Evolutionary conservation across 2,797 vertebrate genomes (phyloP).

Genomic region (Syndactyla subalaris): DNA sequence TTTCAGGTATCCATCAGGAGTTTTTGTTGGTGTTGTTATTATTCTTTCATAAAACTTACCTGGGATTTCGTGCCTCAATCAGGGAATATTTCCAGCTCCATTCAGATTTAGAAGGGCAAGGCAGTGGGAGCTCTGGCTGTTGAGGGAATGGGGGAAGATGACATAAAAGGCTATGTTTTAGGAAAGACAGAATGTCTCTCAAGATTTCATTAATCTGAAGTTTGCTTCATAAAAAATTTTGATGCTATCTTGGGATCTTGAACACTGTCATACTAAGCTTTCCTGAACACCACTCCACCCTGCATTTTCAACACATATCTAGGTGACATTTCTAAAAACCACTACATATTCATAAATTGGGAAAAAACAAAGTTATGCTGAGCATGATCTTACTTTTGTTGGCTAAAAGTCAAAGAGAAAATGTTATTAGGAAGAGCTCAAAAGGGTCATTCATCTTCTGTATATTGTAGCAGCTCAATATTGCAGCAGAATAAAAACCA

Average conservation of each 20-base stretch:
- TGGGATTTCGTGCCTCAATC: background rate
- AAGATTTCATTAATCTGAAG: background rate
- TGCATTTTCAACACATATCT: background rate
- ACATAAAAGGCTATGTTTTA: background rate
- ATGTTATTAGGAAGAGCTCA: conserved; percentile 11
- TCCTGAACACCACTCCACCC: background rate
- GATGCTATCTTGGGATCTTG: background rate
- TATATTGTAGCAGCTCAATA: background rate
- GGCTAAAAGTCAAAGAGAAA: background rate
- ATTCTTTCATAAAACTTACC: background rate
- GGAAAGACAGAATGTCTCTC: background rate
- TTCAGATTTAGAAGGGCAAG: background rate
- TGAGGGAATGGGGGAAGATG: background rate
- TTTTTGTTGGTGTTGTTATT: background rate
- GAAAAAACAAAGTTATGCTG: background rate
- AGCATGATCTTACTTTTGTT: background rate
- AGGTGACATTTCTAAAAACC: background rate
- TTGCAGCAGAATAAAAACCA: conserved; percentile 8
- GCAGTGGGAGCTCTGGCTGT: background rate
- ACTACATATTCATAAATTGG: background rate
- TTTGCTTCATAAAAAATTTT: background rate
- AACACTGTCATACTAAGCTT: background rate
- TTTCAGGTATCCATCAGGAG: conserved; percentile 5
- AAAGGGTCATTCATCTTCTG: background rate
- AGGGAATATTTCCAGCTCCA: background rate